These are phyloP conservation scores for Ochlodes sylvanus DNA, from an alignment of 2,888 invertebrate genomes.

Conservation along the genomic window DNA sequence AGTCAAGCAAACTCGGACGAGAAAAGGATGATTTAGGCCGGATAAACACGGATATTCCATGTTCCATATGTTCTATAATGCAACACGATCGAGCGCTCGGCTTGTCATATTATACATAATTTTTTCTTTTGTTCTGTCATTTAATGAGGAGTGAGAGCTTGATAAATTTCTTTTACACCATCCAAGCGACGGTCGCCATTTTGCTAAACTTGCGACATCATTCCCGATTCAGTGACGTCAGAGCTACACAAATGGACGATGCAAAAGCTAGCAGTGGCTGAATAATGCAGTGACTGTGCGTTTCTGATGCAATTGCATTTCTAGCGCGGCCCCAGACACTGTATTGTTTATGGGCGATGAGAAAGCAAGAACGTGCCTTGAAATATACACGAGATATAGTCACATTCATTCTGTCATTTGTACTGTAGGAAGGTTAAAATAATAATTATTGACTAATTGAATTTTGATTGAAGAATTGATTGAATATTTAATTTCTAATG, in stretches of 20 bases:
- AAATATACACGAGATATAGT: background rate
- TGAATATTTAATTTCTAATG: no score
- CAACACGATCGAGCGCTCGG: constrained; percentile 41
- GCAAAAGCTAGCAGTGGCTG: constrained; percentile 22
- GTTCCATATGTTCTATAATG: constrained; percentile 49
- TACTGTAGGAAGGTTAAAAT: no score
- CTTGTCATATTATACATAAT: constrained; percentile 44
- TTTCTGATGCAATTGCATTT: constrained; percentile 24
- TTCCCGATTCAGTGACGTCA: background rate
- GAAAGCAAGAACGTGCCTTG: constrained; percentile 11
- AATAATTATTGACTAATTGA: no score
- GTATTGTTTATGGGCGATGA: constrained; percentile 23
- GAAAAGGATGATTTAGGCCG: constrained; percentile 52
- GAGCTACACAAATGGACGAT: constrained; percentile 1
- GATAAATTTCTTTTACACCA: no score
- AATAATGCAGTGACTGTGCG: constrained; percentile 29
- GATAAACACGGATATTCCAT: constrained; percentile 49
- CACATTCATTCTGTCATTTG: no score
- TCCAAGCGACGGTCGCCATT: background rate
- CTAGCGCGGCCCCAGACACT: constrained; percentile 11
- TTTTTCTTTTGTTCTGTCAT: constrained; percentile 37
- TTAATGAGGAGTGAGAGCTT: no score
- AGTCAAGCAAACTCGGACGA: constrained; percentile 53
- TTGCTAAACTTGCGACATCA: background rate
- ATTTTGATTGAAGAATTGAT: no score